phyloP scores from a whole-genome alignment of 2,888 invertebrate genomes.

The Rhagonycha lutea region DNA sequence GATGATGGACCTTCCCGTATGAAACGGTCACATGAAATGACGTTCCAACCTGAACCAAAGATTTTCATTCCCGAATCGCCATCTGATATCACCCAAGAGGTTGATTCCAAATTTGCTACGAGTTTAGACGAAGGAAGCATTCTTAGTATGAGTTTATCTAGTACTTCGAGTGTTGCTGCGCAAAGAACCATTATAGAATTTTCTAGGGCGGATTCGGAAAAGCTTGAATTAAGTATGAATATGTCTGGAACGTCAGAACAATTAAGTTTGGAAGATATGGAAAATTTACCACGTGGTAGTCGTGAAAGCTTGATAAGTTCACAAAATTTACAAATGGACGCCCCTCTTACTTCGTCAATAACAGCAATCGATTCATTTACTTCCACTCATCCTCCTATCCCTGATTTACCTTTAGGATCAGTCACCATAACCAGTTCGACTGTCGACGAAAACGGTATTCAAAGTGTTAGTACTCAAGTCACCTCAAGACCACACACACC shows the following conservation, averaged over 20 bases:
- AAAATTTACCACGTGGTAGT: slow-evolving; percentile 42
- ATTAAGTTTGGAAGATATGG: slow-evolving; percentile 53
- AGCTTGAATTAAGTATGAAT: slow-evolving; percentile 53
- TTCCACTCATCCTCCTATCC: slow-evolving; percentile 45
- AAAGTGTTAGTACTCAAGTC: slow-evolving; percentile 61
- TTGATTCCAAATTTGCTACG: slow-evolving; percentile 60
- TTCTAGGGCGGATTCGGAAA: slow-evolving; percentile 54
- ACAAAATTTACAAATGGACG: slow-evolving; percentile 17
- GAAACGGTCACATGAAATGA: slow-evolving; percentile 91
- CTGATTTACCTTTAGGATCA: slow-evolving; percentile 51
- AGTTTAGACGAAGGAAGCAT: slow-evolving; percentile 65
- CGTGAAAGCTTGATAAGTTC: slow-evolving; percentile 43
- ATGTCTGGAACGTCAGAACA: slow-evolving; percentile 56
- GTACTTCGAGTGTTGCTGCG: slow-evolving; percentile 58
- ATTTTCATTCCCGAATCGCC: slow-evolving; percentile 57
- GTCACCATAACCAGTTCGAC: slow-evolving; percentile 60
- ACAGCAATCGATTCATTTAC: slow-evolving; percentile 52
- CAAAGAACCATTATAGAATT: slow-evolving; percentile 56
- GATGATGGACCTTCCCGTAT: slow-evolving; percentile 71
- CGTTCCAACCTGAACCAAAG: slow-evolving; percentile 72
- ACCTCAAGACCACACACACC: slow-evolving; percentile 54
- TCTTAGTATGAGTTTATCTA: slow-evolving; percentile 62
- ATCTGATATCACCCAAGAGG: slow-evolving; percentile 53
- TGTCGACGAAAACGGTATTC: slow-evolving; percentile 56
- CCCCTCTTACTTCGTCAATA: slow-evolving; percentile 34